Evolutionary conservation across 2,113 vertebrate species (phyloP).

Genomic region (Passer montanus): DNA sequence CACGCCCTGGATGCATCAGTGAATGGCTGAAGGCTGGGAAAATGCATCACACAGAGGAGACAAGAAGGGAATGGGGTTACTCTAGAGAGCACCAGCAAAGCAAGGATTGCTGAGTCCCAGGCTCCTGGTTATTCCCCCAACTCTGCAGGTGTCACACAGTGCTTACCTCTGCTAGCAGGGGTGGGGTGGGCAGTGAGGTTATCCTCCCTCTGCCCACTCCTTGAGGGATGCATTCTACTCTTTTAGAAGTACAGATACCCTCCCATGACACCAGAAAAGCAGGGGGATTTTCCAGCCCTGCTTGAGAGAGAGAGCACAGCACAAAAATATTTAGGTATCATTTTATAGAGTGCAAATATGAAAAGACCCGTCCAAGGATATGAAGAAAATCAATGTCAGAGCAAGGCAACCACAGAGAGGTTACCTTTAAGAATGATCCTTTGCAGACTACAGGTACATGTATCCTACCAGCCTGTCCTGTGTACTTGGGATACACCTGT

Average conservation of each 20-base stretch:
- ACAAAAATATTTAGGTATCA: not conserved
- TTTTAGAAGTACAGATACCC: not conserved
- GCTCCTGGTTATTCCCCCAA: not conserved
- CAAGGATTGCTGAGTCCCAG: not conserved
- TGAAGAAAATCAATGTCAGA: not conserved
- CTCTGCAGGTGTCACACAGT: not conserved
- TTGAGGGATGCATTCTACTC: not conserved
- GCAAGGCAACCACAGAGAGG: not conserved
- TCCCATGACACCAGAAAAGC: not conserved
- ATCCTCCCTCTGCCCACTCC: not conserved
- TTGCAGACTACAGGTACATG: not conserved
- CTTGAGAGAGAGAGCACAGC: not conserved
- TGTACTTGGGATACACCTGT: accelerated
- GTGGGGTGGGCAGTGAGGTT: not conserved
- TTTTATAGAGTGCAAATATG: not conserved
- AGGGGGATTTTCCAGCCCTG: not conserved
- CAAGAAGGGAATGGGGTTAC: not conserved
- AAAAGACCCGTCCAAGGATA: not conserved
- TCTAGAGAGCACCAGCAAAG: not conserved
- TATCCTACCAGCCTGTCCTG: not conserved
- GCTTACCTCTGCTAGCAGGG: not conserved
- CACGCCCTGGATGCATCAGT: not conserved
- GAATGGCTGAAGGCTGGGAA: not conserved
- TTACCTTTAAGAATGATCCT: not conserved
- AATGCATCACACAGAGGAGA: accelerated